Conservation (phyloP, 2,113 vertebrate genomes). For the Rattus rattus region DNA sequence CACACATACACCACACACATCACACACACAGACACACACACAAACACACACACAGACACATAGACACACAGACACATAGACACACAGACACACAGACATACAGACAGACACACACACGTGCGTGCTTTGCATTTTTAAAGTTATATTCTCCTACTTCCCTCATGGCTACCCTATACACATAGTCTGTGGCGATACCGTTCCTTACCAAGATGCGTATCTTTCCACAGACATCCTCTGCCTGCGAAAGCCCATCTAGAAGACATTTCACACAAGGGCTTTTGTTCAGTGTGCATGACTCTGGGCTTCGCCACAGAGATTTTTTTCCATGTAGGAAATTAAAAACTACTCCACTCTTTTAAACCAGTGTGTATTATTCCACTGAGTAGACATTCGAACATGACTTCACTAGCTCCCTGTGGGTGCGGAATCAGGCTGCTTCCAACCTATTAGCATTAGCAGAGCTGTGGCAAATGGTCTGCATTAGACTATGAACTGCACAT, state of each 20-base stretch:
- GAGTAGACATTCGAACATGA: background rate
- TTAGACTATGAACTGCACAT: background rate
- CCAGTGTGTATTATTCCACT: background rate
- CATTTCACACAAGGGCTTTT: background rate
- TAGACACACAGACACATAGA: too few relatives aligned
- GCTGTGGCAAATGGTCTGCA: background rate
- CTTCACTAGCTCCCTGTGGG: background rate
- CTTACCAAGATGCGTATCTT: background rate
- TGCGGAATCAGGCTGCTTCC: constrained; percentile 9
- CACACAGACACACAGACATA: too few relatives aligned
- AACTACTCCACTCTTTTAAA: constrained; percentile 31
- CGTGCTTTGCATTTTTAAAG: too few relatives aligned
- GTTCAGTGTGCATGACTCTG: background rate
- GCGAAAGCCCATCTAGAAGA: background rate
- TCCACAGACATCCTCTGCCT: background rate
- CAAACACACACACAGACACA: too few relatives aligned
- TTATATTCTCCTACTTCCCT: background rate
- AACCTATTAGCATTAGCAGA: constrained; percentile 1
- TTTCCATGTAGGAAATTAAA: background rate
- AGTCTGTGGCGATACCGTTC: background rate
- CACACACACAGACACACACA: too few relatives aligned
- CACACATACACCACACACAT: too few relatives aligned
- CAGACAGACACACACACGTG: too few relatives aligned
- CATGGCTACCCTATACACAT: background rate
- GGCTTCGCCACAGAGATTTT: background rate